Evolutionary conservation across 2,113 vertebrate genomes (phyloP), one percentile per base, ranked within the genome.

Genomic region (Piprites chloris): DNA sequence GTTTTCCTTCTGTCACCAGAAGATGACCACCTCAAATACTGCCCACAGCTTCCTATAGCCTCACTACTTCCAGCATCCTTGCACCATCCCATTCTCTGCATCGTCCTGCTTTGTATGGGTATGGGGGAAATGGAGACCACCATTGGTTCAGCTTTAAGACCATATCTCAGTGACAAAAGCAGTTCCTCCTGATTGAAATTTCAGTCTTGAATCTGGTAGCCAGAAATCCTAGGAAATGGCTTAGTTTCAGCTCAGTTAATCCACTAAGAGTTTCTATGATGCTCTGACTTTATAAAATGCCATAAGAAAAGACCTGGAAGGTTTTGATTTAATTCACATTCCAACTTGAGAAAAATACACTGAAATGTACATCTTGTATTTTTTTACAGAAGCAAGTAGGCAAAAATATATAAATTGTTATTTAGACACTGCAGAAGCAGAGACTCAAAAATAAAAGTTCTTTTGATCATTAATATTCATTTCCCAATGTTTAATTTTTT

Each of bases 391-490:
- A 49, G 41, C 39, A 75, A 83, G 79, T 15, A 80, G 42, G 37
- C 80, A 89, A 94, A 93, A 96, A 76, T 9, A 68, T 2, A 66
- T 9, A 62, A 87, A 88, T 42, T 82, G 49, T 73, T 95, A 72
- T 88, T 95, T 62, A 65, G 75, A 89, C 50, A 77, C 28, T 68
- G 24, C 3, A 59, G 78, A 75, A 89, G 24, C 52, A 83, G 58
- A 76, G n/a, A 83, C 56, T 94, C 35, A 79, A 68, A 96, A 96
- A 80, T 65, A 72, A 80, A 90, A 76, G 27, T 62, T 65, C 44
- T 90, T 93, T 79, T 90, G 76, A 89, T 84, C 83, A 95, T 96
- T 93, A 95, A 96, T 92, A 97, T 95, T 94, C 21, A 95, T 91
- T 87, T 82, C 32, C n/a, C 37, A 81, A 87, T 42, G 84, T 93